A percentile compares a stretch with the other conserved stretches of the same genome.
These are phyloP conservation scores for Agrotis clavis DNA, from an alignment of 2,888 invertebrate species.

Conservation along the genomic window DNA sequence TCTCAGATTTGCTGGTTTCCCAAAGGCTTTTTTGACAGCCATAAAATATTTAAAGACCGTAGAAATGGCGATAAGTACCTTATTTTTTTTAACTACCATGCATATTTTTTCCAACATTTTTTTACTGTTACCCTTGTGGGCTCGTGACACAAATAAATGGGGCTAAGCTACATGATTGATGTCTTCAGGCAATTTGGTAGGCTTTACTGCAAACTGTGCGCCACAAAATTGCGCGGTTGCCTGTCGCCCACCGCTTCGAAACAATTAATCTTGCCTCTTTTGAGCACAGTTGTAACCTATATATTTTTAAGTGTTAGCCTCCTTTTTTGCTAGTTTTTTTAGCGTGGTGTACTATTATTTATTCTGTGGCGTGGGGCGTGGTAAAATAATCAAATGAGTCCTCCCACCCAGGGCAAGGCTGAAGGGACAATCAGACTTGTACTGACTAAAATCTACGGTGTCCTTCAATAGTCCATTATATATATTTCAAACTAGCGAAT, in stretches of 20 bases:
- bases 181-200: slow-evolving; percentile 62
- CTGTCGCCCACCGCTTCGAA: slow-evolving; percentile 45
- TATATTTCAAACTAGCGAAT: background rate
- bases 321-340: slow-evolving; percentile 12
- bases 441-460: too few species aligned
- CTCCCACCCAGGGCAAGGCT: too few species aligned
- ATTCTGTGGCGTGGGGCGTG: too few species aligned
- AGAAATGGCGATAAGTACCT: background rate
- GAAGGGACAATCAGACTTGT: too few species aligned
- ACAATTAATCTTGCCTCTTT: slow-evolving; percentile 63
- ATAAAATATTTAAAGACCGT: background rate
- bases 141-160: slow-evolving; percentile 55
- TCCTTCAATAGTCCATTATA: too few species aligned
- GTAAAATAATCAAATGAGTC: too few species aligned
- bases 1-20: too few species aligned
- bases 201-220: slow-evolving; percentile 47
- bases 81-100: background rate
- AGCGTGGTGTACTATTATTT: too few species aligned
- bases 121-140: slow-evolving; percentile 12
- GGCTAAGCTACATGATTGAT: slow-evolving; percentile 61
- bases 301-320: slow-evolving; percentile 27
- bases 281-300: slow-evolving; percentile 33
- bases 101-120: slow-evolving; percentile 6
- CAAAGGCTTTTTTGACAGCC: background rate
- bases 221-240: slow-evolving; percentile 58